Evolutionary conservation across 2,113 vertebrate genomes (phyloP).

Genomic region (Xenopus laevis): DNA sequence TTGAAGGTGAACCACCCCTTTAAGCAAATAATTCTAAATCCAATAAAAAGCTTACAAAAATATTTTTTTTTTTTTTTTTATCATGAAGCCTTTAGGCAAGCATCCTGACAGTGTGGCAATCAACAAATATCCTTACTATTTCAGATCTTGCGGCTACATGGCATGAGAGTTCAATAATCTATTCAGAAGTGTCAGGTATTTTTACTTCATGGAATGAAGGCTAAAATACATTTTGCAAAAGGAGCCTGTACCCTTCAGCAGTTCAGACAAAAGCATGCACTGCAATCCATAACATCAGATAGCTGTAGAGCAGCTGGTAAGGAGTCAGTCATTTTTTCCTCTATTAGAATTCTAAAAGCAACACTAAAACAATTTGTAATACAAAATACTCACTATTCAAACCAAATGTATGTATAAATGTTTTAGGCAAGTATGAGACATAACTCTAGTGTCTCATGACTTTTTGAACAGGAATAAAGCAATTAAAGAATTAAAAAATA

Average conservation of each 20-base stretch:
- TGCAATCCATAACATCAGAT: conserved; percentile 4
- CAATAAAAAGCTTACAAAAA: too few relatives aligned
- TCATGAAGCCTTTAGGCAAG: not conserved
- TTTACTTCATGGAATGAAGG: conserved; percentile 7
- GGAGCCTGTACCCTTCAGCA: conserved; percentile 13
- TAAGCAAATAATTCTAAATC: too few relatives aligned
- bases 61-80: too few relatives aligned
- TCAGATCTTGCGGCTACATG: conserved; percentile 19
- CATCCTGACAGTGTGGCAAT: conserved; percentile 4
- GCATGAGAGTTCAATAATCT: conserved; percentile 10
- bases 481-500: too few relatives aligned
- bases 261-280: not conserved
- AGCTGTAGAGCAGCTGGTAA: not conserved
- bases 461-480: too few relatives aligned
- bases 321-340: not conserved
- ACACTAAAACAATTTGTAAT: too few relatives aligned
- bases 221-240: not conserved
- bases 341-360: too few relatives aligned
- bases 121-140: conserved; percentile 19
- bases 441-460: too few relatives aligned
- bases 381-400: too few relatives aligned
- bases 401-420: too few relatives aligned
- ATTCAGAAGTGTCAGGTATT: conserved; percentile 9
- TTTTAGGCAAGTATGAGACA: too few relatives aligned
- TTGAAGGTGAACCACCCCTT: too few relatives aligned